A percentile compares a stretch with the other conserved stretches of the same genome.
phyloP scores from a whole-genome alignment of 1,140 invertebrate species.

The Lordiphosa collinella region DNA sequence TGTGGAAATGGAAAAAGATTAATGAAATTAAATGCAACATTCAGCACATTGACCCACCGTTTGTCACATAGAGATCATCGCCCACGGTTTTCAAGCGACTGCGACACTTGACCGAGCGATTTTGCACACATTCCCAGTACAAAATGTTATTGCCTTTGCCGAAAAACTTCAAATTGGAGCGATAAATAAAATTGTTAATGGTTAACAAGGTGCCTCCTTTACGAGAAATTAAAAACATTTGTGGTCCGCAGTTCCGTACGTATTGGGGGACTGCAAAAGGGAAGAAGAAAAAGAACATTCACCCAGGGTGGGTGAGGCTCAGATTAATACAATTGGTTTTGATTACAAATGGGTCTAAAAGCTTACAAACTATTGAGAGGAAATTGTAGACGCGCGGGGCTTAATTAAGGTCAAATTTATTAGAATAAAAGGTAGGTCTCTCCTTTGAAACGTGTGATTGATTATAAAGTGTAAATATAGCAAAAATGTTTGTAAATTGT shows the following conservation, averaged over 20 bases:
- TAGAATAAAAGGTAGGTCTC: neutral
- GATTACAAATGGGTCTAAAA: neutral
- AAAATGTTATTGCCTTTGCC: conserved; percentile 67
- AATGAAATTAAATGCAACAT: neutral
- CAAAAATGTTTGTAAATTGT: conserved; percentile 7
- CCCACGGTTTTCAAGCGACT: conserved; percentile 78
- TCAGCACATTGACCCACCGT: conserved; percentile 47
- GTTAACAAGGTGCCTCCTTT: conserved; percentile 73
- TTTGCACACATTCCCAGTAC: conserved; percentile 79
- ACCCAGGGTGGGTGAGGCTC: neutral
- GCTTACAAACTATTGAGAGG: conserved; percentile 38
- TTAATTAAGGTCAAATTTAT: conserved; percentile 7
- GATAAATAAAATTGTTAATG: conserved; percentile 77
- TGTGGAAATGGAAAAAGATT: neutral
- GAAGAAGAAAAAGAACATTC: neutral
- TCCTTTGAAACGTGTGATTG: neutral
- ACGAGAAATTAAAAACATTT: conserved; percentile 73
- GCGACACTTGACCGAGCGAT: conserved; percentile 74
- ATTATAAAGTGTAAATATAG: neutral
- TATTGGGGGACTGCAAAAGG: conserved; percentile 65
- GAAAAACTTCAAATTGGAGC: conserved; percentile 76
- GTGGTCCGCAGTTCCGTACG: conserved; percentile 68
- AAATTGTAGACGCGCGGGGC: neutral
- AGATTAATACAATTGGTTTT: neutral
- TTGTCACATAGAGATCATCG: conserved; percentile 76